phyloP scores from a whole-genome alignment of 2,113 vertebrate species.

The Eolophus roseicapilla region DNA sequence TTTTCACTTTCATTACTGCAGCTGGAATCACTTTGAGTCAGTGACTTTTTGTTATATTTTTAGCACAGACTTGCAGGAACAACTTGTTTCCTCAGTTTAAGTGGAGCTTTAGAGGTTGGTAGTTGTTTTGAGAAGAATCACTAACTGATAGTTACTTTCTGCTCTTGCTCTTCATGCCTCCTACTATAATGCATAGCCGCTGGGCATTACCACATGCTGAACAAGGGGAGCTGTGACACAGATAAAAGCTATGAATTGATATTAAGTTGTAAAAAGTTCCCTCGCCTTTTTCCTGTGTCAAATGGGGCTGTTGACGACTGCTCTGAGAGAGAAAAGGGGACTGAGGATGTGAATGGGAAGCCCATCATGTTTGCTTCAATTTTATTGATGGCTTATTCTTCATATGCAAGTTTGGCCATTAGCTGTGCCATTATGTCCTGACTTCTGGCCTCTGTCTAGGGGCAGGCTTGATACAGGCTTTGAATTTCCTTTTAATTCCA shows the following conservation, averaged over 20 bases:
- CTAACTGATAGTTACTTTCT: background rate
- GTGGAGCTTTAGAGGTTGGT: background rate
- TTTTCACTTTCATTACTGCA: background rate
- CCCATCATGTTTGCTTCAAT: background rate
- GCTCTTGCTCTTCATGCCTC: background rate
- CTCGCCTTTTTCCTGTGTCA: background rate
- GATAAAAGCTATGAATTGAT: background rate
- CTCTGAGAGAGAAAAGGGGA: background rate
- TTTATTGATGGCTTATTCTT: background rate
- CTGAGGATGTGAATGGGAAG: background rate
- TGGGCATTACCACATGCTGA: rapidly evolving
- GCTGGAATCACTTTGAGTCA: background rate
- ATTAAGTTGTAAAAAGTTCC: background rate
- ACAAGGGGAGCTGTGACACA: background rate
- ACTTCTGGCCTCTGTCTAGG: background rate
- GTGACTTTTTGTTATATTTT: background rate
- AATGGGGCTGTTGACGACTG: background rate
- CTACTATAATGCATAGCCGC: background rate
- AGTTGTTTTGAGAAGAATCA: background rate
- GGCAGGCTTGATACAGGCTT: background rate
- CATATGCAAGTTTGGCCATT: background rate
- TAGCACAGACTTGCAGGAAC: background rate
- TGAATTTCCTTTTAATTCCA: background rate
- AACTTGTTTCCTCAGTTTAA: background rate
- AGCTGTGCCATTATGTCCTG: background rate